A percentile compares a stretch with the other conserved stretches of the same genome.
phyloP scores from a whole-genome alignment of 2,888 invertebrate species.

The Protodeltote pygarga region DNA sequence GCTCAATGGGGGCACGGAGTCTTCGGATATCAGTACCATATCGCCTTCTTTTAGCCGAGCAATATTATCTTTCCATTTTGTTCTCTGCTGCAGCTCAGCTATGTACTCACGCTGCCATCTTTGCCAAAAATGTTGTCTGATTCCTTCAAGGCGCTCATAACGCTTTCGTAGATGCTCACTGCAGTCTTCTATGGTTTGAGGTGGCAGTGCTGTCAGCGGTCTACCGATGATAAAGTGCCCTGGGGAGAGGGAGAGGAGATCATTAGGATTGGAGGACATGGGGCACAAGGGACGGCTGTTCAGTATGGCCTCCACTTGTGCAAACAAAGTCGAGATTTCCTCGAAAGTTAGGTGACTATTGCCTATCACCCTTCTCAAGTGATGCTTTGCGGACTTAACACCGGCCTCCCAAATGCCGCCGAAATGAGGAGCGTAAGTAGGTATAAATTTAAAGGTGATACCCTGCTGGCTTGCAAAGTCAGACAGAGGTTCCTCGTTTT shows the following conservation, averaged over 20 bases:
- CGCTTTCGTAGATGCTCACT: too few species aligned
- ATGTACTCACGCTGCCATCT: not conserved
- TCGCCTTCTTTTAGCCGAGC: not conserved
- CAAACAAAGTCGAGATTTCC: conserved; percentile 13
- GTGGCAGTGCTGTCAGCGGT: conserved; percentile 1
- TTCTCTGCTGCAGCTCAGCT: not conserved
- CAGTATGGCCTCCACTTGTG: too few species aligned
- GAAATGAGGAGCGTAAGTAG: conserved; percentile 13
- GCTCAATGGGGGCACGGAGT: not conserved
- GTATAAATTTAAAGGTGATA: conserved; percentile 6
- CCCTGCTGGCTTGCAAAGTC: conserved; percentile 4
- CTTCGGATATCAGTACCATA: not conserved
- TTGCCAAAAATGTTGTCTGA: not conserved
- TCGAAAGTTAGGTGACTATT: conserved; percentile 11
- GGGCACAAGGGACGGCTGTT: too few species aligned
- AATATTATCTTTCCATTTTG: too few species aligned
- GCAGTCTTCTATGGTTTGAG: not conserved
- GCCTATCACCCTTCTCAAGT: conserved; percentile 3
- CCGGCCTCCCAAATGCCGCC: conserved; percentile 10
- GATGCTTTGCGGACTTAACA: too few species aligned
- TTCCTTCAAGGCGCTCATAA: not conserved
- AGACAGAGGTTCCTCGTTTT: not conserved
- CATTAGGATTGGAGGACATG: too few species aligned
- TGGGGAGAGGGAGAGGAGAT: too few species aligned
- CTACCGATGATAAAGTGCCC: not conserved